phyloP scores from a whole-genome alignment of 2,888 invertebrate genomes.

The Diarsia mendica region DNA sequence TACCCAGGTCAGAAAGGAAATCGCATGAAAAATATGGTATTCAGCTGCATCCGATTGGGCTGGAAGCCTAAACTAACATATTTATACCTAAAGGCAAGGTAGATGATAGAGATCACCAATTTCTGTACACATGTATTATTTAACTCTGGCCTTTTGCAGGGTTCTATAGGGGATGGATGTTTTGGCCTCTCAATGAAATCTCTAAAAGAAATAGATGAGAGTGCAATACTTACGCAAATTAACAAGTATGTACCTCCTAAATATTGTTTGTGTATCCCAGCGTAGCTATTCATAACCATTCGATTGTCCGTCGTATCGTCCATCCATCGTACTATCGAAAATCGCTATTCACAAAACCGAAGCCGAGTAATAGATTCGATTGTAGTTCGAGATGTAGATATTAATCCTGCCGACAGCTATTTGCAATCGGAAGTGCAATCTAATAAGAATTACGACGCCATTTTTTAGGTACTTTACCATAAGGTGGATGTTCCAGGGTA shows the following conservation, averaged over 20 bases:
- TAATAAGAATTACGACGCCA: no score
- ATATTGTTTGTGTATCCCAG: background rate
- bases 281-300: background rate
- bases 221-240: background rate
- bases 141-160: background rate
- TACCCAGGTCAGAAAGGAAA: background rate
- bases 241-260: background rate
- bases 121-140: background rate
- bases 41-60: background rate
- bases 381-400: no score
- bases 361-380: no score
- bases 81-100: background rate
- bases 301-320: no score
- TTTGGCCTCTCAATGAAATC: background rate
- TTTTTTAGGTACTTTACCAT: no score
- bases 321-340: no score
- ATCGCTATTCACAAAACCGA: no score
- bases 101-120: background rate
- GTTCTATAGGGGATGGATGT: no score
- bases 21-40: background rate
- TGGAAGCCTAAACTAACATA: background rate
- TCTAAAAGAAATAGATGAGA: background rate
- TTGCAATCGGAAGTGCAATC: no score
- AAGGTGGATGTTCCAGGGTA: no score
- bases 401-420: no score